Conservation (phyloP, 1,140 invertebrate genomes). For the Sycophaga agraensis region DNA sequence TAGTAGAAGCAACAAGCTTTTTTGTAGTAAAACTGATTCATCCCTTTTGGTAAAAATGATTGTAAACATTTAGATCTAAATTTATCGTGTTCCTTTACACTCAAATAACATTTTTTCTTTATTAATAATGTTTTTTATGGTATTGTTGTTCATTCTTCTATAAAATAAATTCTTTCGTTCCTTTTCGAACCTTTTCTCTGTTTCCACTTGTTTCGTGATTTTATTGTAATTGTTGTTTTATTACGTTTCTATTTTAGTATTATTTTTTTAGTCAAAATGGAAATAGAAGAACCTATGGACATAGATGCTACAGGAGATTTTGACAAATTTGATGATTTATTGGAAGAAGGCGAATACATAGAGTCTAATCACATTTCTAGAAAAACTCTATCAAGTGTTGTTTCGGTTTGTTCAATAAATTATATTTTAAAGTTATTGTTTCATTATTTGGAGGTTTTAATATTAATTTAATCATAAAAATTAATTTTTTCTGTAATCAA, state of each 20-base stretch:
- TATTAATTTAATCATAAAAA: not conserved
- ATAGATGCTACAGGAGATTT: conserved; percentile 3
- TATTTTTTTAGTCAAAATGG: too few species aligned
- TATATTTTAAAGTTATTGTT: not conserved
- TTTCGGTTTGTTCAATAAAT: not conserved
- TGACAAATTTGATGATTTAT: conserved; percentile 23
- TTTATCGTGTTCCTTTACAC: not conserved
- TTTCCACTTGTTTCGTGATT: too few species aligned
- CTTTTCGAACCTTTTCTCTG: too few species aligned
- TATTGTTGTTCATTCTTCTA: too few species aligned
- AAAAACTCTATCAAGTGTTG: not conserved
- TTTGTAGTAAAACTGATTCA: not conserved
- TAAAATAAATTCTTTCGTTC: too few species aligned
- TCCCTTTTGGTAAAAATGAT: not conserved
- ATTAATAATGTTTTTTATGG: too few species aligned
- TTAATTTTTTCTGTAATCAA: too few species aligned
- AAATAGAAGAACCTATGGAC: conserved; percentile 24
- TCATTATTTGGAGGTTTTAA: not conserved
- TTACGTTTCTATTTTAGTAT: too few species aligned
- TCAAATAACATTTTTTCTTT: not conserved
- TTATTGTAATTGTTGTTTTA: too few species aligned
- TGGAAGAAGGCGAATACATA: conserved; percentile 19
- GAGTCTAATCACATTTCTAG: conserved; percentile 10
- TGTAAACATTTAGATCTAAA: conserved; percentile 1
- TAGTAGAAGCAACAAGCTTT: not conserved